phyloP scores from a whole-genome alignment of 1,140 invertebrate species.

The Stegodyphus dumicola region DNA sequence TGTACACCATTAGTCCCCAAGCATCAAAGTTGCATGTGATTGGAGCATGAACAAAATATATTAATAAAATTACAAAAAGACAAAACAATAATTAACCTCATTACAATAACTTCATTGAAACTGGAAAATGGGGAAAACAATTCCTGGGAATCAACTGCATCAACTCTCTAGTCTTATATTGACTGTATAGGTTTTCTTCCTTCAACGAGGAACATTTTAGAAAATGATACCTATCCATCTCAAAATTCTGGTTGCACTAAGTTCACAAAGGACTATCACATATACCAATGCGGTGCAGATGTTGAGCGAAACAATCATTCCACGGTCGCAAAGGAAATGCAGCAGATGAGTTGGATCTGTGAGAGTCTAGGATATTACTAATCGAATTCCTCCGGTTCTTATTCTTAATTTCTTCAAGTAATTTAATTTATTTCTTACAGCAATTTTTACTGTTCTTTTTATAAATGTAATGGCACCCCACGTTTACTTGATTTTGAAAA shows the following conservation, averaged over 20 bases:
- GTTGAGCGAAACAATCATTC: background rate
- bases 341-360: background rate
- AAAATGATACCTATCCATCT: background rate
- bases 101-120: background rate
- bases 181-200: background rate
- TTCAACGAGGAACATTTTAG: background rate
- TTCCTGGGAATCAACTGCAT: background rate
- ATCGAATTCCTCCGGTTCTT: background rate
- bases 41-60: no score
- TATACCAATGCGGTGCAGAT: background rate
- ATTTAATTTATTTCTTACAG: background rate
- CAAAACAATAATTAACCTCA: no score
- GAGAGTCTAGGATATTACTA: background rate
- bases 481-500: background rate
- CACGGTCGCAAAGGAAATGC: no score
- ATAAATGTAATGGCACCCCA: background rate
- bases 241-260: background rate
- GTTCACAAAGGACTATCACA: background rate
- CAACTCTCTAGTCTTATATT: background rate
- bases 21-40: no score
- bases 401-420: background rate
- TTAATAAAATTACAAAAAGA: no score
- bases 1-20: no score
- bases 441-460: background rate
- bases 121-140: background rate